Base-by-base conservation (phyloP, 2,113 vertebrate genomes). In the Diadophis punctatus region DNA sequence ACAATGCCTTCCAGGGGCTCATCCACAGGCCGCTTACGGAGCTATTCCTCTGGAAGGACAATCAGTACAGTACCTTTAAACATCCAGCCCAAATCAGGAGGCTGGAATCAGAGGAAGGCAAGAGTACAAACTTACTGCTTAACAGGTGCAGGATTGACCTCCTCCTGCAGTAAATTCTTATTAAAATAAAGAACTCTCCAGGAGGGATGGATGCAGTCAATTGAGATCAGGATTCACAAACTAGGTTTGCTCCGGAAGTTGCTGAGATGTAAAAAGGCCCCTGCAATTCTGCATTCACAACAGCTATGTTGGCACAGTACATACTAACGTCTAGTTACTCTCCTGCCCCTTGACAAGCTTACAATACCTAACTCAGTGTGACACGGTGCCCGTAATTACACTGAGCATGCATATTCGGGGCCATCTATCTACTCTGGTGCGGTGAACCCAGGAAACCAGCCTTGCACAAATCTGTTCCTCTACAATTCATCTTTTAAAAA, bases 401-500 rank as follows among this genome's bases (percentile, higher is more conserved):
- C 8, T 30, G 56, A 90, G 48, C 95, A 48, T 39, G 84, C 90
- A 93, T 80, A 91, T 39, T 46, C 0, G 1, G 53, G 80, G 86
- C 49, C 88, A 85, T 27, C 53, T 60, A 60, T 30, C 12, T 30
- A 16, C 12, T 16, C 43, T 1, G 1, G 68, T 68, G 20, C 22
- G 3, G 1, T 51, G 56, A 87, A 25, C n/a, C 25, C 25, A 27
- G 34, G 8, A 84, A 49, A 49, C 16, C 8, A 93, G 51, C 74
- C 85, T 18, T 34, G 58, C 25, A 34, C 14, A 30, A 22, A 4
- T 0, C 87, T 84, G 46, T 8, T 87, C 25, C 12, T 68, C 48
- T 63, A 88, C 39, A 95, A 95, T 53, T 14, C 89, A 96, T 52
- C 22, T 39, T 93, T 60, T 85, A 86, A 91, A 90, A 93, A 91